Evolutionary conservation across 1,140 invertebrate genomes (phyloP).

Genomic region (Maniola jurtina): DNA sequence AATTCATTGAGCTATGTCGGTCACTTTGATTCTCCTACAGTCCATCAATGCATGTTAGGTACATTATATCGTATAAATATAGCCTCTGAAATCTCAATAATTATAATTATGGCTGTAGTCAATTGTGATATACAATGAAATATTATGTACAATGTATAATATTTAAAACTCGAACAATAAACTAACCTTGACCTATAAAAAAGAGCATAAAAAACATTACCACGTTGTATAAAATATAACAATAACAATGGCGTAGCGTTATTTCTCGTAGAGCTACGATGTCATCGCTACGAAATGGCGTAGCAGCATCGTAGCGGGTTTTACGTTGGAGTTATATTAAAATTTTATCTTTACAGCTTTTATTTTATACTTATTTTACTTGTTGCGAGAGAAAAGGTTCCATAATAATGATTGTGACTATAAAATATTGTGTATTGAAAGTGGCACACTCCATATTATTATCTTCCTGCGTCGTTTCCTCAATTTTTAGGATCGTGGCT

Average conservation of each 20-base stretch:
- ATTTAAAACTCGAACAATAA: neutral
- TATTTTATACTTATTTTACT: conserved; percentile 11
- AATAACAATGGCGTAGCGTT: conserved; percentile 17
- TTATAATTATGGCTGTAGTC: too few relatives aligned
- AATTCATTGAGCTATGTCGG: too few relatives aligned
- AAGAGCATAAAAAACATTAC: neutral
- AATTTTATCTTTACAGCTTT: conserved; percentile 25
- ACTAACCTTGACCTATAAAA: neutral
- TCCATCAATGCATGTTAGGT: too few relatives aligned
- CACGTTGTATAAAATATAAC: conserved; percentile 11
- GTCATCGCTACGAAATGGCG: conserved; percentile 20
- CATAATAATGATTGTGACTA: neutral
- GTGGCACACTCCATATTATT: too few relatives aligned
- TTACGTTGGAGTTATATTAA: conserved; percentile 24
- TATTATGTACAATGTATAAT: too few relatives aligned
- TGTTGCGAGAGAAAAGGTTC: neutral
- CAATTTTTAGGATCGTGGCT: too few relatives aligned
- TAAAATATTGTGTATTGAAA: neutral
- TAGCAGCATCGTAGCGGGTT: conserved; percentile 28
- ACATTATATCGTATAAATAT: too few relatives aligned
- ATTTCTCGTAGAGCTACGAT: conserved; percentile 19
- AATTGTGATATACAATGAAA: too few relatives aligned
- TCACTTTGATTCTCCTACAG: too few relatives aligned
- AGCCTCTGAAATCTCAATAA: too few relatives aligned
- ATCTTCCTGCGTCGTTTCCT: too few relatives aligned